Base-by-base conservation (phyloP, 2,113 vertebrate species). In the Recurvirostra avosetta region DNA sequence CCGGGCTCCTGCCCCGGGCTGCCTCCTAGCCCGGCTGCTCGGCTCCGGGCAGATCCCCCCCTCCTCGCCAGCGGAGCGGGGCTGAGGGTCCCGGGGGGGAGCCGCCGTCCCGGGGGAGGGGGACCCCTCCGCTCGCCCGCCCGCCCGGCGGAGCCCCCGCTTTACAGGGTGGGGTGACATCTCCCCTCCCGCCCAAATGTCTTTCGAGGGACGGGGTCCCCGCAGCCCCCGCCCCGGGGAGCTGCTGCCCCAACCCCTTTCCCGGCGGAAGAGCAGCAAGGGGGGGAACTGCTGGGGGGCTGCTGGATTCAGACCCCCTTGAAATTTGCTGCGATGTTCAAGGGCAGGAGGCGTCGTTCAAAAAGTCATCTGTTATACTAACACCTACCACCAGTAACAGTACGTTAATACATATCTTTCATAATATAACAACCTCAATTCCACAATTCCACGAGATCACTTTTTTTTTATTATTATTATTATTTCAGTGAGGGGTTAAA, bases 161-260 rank as follows among this genome's bases (percentile, higher is more conserved):
- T 45, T 8, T 7, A 40, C 40, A 21, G 36, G 15, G 23, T 2
- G 10, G 30, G 55, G 36, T 30, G 89, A 58, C 56, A 23, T 11
- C 65, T 27, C 34, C n/a, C 8, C 50, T 40, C 18, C 12, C n/a
- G 18, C 38, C 32, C 52, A 17, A 13, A 19, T 1, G 29, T 9
- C 15, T 6, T 58, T 26, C 1, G 23, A 26, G 47, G 16, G 1
- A 30, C 13, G 0, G 2, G 19, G 13, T 53, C 7, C 26, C 61
- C 9, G 5, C 9, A 4, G 26, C 2, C 14, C 11, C 16, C 12
- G 22, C 13, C 16, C 40, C 13, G 3, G 27, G 8, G 71, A 34
- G 47, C 34, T 16, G 53, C 32, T 0, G 0, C 2, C 26, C 27
- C 7, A 25, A 50, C 0, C 3, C 49, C 68, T 45, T 53, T 20